Base-by-base conservation (phyloP, 2,797 vertebrate genomes). In the Harpagifer antarcticus region DNA sequence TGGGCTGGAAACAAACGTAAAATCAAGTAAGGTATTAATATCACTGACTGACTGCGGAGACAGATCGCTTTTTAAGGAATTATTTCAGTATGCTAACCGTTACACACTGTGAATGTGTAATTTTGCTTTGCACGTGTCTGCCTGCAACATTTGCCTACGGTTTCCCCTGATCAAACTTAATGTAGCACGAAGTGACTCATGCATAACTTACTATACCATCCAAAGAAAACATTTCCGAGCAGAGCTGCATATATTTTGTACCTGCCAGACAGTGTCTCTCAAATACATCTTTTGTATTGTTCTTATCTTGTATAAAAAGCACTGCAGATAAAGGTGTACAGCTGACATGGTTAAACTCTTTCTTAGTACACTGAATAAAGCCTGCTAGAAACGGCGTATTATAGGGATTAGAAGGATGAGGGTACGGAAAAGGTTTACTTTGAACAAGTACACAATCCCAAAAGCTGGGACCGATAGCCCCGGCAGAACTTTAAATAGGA, bases 1-100 rank as follows among this genome's bases (percentile, higher is more conserved):
- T 99, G 98, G 88, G 98, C 98, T 99, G 82, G 45, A 79, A 84
- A 83, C 56, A 87, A 37, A 72, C 5, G 63, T 37, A 37, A 37
- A 37, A 37, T 8, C 13, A 75, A 4, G 20, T 12, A n/a, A 55
- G 17, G 0, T 15, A 48, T 68, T 15, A 58, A 16, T 16, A 15
- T 17, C 8, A 15, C 2, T 10, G 54, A 15, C 20, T 13, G 5
- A 33, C 31, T 47, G 20, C 31, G 5, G 49, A 63, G 31, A 23
- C 9, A 53, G 3, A 47, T 20, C 15, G 33, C 16, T 40, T 48
- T 13, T 31, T 43, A 61, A 19, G 65, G 7, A 37, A 52, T 40
- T 2, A 53, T 37, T 44, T 71, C 20, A 59, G 33, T 19, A 42
- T 47, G 42, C 68, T 48, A 16, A 15, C 7, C 0, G 19, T 55